These are phyloP conservation scores for Acrobasis suavella DNA, from an alignment of 2,888 invertebrate genomes.

Conservation along the genomic window DNA sequence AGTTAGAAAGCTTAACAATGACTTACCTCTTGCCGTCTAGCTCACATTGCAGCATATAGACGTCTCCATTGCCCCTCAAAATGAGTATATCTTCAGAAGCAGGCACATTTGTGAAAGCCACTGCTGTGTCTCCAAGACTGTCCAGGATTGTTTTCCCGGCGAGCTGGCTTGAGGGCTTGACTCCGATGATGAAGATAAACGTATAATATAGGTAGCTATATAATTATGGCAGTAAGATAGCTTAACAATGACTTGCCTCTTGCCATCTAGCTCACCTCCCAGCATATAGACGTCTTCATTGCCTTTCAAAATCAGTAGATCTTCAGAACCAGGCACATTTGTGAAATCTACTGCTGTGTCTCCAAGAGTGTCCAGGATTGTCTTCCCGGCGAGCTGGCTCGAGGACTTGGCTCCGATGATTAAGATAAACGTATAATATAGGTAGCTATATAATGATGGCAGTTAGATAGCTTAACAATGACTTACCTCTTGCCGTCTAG, in stretches of 20 bases:
- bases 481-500: constrained; percentile 57
- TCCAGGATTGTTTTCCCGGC: constrained; percentile 75
- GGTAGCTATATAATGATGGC: too few species aligned
- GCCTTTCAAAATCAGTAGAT: constrained; percentile 89
- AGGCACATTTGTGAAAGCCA: constrained; percentile 88
- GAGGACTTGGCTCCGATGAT: constrained; percentile 41
- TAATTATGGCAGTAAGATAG: too few species aligned
- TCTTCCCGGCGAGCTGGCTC: constrained; percentile 37
- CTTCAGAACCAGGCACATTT: constrained; percentile 54
- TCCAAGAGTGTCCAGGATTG: too few species aligned
- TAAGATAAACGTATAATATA: too few species aligned
- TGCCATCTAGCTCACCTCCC: constrained; percentile 57
- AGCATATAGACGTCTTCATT: constrained; percentile 91
- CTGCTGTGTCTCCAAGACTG: constrained; percentile 91
- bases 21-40: constrained; percentile 57
- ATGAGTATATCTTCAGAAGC: constrained; percentile 83
- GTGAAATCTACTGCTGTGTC: constrained; percentile 85
- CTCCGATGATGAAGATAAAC: constrained; percentile 63
- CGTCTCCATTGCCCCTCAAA: constrained; percentile 92
- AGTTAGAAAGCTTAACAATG: too few species aligned
- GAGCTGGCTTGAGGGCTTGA: constrained; percentile 64
- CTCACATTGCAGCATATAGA: constrained; percentile 81
- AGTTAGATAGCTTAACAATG: too few species aligned
- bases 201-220: too few species aligned
- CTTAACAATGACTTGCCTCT: constrained; percentile 43